Percentiles rank a stretch among this genome's conserved stretches.
Conservation (phyloP, 2,888 invertebrate species). For the Cantharis flavilabris region DNA sequence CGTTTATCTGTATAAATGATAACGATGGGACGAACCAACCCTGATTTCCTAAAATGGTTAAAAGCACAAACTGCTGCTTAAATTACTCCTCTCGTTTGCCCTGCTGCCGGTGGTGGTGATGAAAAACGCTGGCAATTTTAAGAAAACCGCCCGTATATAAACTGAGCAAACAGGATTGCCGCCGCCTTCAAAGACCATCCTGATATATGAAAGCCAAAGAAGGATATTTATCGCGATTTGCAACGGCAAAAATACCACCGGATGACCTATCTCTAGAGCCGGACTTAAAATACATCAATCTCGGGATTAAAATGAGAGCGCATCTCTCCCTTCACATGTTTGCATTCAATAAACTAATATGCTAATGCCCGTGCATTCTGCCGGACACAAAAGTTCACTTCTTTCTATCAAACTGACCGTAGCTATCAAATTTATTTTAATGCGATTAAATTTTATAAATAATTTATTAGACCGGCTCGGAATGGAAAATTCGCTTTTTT, state of each 20-base stretch:
- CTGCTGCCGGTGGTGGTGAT: background rate
- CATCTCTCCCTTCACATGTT: conserved; percentile 29
- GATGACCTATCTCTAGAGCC: conserved; percentile 21
- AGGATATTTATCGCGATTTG: conserved; percentile 25
- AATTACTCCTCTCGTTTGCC: background rate
- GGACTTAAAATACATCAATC: conserved; percentile 43
- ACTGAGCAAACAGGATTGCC: background rate
- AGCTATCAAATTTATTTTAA: background rate
- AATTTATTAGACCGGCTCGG: background rate
- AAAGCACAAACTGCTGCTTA: background rate
- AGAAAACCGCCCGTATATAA: background rate
- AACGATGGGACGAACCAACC: background rate
- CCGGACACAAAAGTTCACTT: background rate
- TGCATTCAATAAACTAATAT: conserved; percentile 42
- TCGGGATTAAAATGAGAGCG: conserved; percentile 40
- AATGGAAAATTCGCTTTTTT: background rate
- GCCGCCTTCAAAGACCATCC: conserved; percentile 12
- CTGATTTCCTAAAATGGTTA: background rate
- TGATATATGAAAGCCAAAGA: conserved; percentile 13
- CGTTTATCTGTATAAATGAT: conserved; percentile 17
- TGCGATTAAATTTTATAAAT: background rate
- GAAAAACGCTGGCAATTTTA: background rate
- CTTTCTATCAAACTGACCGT: background rate
- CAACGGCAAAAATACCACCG: conserved; percentile 19
- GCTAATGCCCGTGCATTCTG: conserved; percentile 34